These are phyloP conservation scores for Leptinotarsa tumamoca DNA, from an alignment of 2,888 invertebrate species.

Conservation along the genomic window DNA sequence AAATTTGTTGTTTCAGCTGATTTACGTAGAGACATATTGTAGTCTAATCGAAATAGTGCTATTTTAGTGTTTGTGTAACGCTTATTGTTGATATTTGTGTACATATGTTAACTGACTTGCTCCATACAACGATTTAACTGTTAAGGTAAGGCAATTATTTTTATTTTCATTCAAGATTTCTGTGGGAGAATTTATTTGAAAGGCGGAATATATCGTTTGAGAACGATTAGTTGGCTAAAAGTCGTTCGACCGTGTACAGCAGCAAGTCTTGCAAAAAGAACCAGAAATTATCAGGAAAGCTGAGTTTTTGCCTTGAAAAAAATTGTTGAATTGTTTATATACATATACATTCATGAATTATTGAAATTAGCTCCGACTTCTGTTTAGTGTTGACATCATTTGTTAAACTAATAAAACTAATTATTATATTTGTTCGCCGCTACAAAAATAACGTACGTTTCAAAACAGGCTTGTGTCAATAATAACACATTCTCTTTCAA, in stretches of 20 bases:
- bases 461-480: neutral
- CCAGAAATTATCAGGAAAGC: neutral
- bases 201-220: neutral
- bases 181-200: neutral
- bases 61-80: slow-evolving; percentile 37
- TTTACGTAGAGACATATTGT: slow-evolving; percentile 28
- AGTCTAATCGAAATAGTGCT: slow-evolving; percentile 32
- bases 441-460: neutral
- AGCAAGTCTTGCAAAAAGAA: neutral
- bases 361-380: neutral
- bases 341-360: neutral
- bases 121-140: slow-evolving; percentile 41
- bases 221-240: neutral
- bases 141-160: slow-evolving; percentile 39
- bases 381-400: neutral
- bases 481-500: slow-evolving; percentile 1
- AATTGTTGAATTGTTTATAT: neutral
- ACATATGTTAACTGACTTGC: slow-evolving; percentile 34
- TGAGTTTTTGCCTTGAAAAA: slow-evolving; percentile 9
- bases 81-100: slow-evolving; percentile 42
- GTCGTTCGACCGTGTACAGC: neutral
- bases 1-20: slow-evolving; percentile 33
- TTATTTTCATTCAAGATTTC: slow-evolving; percentile 21
- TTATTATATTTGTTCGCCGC: neutral
- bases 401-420: neutral